Percentiles rank a stretch among this genome's conserved stretches.
Conservation (phyloP, 2,888 invertebrate genomes). For the Athetis lepigone region DNA sequence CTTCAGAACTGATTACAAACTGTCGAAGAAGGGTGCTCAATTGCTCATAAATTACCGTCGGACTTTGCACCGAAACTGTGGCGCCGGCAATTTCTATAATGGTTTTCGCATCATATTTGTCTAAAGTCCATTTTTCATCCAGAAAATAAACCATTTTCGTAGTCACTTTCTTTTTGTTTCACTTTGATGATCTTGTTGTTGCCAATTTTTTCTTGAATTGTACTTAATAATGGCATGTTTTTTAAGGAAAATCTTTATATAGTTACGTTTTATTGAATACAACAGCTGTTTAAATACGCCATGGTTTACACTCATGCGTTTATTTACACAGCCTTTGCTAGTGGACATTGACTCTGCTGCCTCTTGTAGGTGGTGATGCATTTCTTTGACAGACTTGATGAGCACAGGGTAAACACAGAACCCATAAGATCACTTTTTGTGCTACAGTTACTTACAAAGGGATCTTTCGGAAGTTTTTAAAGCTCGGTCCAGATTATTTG, state of each 20-base stretch:
- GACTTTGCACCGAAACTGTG: conserved; percentile 10
- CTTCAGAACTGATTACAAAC: conserved; percentile 38
- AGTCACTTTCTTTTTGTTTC: no score
- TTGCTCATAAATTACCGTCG: conserved; percentile 31
- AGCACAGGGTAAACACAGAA: neutral
- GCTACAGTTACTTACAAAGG: no score
- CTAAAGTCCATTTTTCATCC: conserved; percentile 4
- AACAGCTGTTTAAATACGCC: conserved; percentile 39
- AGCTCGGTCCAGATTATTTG: no score
- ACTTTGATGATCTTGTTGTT: conserved; percentile 16
- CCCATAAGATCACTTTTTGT: no score
- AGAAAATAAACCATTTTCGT: neutral
- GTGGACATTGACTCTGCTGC: conserved; percentile 12
- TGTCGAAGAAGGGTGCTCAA: conserved; percentile 28
- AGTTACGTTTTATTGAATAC: neutral
- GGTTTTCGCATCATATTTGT: conserved; percentile 20
- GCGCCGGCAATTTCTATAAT: conserved; percentile 15
- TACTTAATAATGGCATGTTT: neutral
- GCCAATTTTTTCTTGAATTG: conserved; percentile 6
- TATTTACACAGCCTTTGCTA: conserved; percentile 28
- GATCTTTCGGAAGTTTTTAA: no score
- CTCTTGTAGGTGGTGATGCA: conserved; percentile 11
- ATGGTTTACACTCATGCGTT: conserved; percentile 8
- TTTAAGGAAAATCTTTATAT: conserved; percentile 16
- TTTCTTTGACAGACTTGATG: neutral